These are phyloP conservation scores for Carlito syrichta DNA, from an alignment of 2,113 vertebrate genomes.

Conservation along the genomic window DNA sequence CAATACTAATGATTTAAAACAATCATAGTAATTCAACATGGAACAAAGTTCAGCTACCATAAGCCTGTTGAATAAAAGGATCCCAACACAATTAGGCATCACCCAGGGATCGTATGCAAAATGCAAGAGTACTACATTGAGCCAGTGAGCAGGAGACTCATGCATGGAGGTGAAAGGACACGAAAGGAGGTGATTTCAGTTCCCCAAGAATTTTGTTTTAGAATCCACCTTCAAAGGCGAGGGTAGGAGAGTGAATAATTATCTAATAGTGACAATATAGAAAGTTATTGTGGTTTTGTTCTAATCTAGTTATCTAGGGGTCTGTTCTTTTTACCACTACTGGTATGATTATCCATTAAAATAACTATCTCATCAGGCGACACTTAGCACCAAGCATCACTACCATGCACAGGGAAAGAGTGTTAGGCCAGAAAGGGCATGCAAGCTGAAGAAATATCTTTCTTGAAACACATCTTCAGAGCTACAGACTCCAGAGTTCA, in stretches of 20 bases:
- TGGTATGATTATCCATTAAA: slow-evolving; percentile 4
- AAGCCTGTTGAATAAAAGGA: neutral
- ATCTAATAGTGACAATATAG: neutral
- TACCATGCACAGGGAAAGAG: slow-evolving; percentile 8
- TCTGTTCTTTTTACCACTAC: neutral
- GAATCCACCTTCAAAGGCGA: neutral
- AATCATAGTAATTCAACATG: neutral
- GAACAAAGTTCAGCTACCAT: neutral
- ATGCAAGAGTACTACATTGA: neutral
- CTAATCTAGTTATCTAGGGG: neutral
- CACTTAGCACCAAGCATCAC: neutral
- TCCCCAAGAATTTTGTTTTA: neutral
- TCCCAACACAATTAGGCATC: neutral
- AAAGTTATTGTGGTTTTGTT: neutral
- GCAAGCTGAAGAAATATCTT: slow-evolving; percentile 41
- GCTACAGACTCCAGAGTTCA: slow-evolving; percentile 28
- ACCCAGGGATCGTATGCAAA: neutral
- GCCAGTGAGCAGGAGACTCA: neutral
- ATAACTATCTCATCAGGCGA: slow-evolving; percentile 36
- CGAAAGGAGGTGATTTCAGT: neutral
- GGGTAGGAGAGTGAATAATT: neutral
- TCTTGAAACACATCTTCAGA: neutral
- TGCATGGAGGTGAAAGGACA: neutral
- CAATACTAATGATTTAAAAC: neutral
- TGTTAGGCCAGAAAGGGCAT: slow-evolving; percentile 4